Conservation (phyloP, 2,797 vertebrate genomes). For the Protosalanx chinensis region DNA sequence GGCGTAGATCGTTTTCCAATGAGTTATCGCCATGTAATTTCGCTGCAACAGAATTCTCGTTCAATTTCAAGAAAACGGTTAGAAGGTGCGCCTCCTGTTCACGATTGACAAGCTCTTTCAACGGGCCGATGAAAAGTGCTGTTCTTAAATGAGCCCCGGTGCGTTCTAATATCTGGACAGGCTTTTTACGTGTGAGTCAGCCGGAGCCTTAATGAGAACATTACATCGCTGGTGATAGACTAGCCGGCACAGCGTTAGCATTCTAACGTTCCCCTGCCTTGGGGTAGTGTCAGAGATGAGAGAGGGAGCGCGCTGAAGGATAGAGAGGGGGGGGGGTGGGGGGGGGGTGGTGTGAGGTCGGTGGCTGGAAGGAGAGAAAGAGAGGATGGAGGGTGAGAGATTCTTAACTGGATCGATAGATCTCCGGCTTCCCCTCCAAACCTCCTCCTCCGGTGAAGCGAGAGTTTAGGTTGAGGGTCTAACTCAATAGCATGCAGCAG, state of each 20-base stretch:
- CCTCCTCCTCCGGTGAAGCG: constrained; percentile 23
- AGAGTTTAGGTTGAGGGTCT: constrained; percentile 37
- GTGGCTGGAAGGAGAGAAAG: background rate
- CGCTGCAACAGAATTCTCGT: no score
- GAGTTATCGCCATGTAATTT: no score
- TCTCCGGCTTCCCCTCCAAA: constrained; percentile 39
- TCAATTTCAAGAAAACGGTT: no score
- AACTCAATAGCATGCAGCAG: constrained; percentile 50
- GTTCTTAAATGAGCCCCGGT: constrained; percentile 53
- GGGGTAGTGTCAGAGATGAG: constrained; percentile 23
- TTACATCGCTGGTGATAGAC: constrained; percentile 31
- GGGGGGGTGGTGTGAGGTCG: background rate
- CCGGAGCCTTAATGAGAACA: constrained; percentile 59
- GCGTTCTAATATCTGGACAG: constrained; percentile 54
- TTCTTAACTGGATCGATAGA: constrained; percentile 46
- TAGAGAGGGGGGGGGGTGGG: background rate
- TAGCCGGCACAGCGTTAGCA: background rate
- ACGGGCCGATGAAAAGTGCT: constrained; percentile 61
- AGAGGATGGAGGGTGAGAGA: background rate
- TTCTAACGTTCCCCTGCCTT: constrained; percentile 1
- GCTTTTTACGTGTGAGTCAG: constrained; percentile 57
- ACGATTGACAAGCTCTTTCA: constrained; percentile 53
- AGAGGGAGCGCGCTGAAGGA: background rate
- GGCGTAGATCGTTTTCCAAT: no score
- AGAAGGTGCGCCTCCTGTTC: constrained; percentile 32